Conservation (phyloP, 2,113 vertebrate genomes). For the Diglossa brunneiventris region DNA sequence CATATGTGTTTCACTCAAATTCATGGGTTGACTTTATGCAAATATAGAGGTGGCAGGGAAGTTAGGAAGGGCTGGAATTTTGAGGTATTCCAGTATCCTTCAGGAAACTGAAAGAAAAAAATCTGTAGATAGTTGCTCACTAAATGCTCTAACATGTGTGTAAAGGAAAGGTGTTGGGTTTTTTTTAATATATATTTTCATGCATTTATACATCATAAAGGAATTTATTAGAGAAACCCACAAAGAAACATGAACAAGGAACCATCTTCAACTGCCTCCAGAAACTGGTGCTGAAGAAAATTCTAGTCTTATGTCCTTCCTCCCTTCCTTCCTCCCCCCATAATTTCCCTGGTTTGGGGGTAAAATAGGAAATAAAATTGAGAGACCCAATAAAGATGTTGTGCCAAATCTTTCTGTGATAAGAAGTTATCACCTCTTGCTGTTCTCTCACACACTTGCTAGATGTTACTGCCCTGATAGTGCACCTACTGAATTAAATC, state of each 20-base stretch:
- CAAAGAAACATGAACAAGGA: neutral
- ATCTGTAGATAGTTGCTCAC: neutral
- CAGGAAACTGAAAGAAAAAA: neutral
- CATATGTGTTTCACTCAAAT: neutral
- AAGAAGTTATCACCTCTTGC: neutral
- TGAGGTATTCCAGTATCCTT: neutral
- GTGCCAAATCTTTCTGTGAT: neutral
- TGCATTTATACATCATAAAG: neutral
- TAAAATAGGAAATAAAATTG: neutral
- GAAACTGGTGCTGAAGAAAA: neutral
- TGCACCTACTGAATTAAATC: neutral
- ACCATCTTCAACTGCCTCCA: neutral
- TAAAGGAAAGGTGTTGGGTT: neutral
- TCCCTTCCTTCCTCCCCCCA: neutral
- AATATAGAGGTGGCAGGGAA: neutral
- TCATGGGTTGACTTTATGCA: neutral
- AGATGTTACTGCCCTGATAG: neutral
- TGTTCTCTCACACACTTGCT: neutral
- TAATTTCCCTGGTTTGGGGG: neutral
- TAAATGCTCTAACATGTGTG: neutral
- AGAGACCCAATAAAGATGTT: neutral
- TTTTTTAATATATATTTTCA: neutral
- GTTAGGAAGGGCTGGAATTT: neutral
- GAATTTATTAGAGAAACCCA: neutral
- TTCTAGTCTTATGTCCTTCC: neutral